phyloP scores from a whole-genome alignment of 2,888 invertebrate species.

The Argynnis bischoffii region DNA sequence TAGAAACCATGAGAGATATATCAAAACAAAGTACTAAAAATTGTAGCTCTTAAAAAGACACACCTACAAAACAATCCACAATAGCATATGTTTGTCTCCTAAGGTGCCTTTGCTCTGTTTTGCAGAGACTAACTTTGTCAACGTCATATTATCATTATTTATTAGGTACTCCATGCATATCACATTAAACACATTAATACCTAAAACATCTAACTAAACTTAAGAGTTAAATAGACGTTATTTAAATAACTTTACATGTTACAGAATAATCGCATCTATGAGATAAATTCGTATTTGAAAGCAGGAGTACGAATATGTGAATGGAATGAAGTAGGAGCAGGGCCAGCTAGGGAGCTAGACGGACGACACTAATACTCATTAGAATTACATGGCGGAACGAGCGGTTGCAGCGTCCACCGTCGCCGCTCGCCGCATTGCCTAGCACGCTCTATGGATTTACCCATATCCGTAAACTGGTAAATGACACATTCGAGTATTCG shows the following conservation, averaged over 20 bases:
- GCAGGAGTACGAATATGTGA: conserved; percentile 35
- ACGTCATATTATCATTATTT: too few species aligned
- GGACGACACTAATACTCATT: conserved; percentile 79
- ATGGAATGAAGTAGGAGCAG: conserved; percentile 33
- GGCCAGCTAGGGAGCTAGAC: conserved; percentile 47
- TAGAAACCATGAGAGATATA: too few species aligned
- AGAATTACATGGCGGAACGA: conserved; percentile 79
- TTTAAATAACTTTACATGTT: not conserved
- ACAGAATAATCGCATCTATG: conserved; percentile 22
- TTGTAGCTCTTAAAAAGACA: too few species aligned
- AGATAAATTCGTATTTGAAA: conserved; percentile 35
- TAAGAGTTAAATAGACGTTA: too few species aligned
- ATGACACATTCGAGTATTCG: conserved; percentile 33
- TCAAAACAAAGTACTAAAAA: too few species aligned
- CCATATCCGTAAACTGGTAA: conserved; percentile 30
- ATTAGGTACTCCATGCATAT: too few species aligned
- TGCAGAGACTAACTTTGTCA: too few species aligned
- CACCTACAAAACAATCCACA: too few species aligned
- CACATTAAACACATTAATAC: too few species aligned
- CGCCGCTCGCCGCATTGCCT: conserved; percentile 37
- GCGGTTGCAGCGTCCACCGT: conserved; percentile 43
- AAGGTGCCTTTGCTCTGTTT: too few species aligned
- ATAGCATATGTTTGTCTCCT: too few species aligned
- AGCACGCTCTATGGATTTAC: conserved; percentile 41
- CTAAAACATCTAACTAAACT: too few species aligned